phyloP scores from a whole-genome alignment of 1,140 invertebrate species.

The Micrasema longulum region DNA sequence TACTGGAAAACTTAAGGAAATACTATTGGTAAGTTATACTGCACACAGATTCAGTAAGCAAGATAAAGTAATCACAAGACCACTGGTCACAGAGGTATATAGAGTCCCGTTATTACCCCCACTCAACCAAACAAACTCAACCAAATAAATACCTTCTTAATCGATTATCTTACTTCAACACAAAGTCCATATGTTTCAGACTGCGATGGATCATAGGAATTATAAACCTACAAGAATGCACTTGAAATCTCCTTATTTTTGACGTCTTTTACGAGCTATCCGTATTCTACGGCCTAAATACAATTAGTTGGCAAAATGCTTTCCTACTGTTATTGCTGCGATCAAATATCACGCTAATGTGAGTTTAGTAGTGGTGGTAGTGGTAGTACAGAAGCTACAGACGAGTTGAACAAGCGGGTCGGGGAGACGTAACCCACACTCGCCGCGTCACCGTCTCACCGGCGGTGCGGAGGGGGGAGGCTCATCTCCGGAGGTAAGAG shows the following conservation, averaged over 20 bases:
- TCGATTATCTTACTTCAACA: constrained; percentile 50
- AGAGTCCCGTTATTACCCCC: neutral
- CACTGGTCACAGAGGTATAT: constrained; percentile 54
- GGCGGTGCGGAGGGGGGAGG: no score
- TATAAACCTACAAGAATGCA: constrained; percentile 67
- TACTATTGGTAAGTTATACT: constrained; percentile 58
- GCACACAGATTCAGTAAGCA: constrained; percentile 41
- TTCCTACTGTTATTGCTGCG: constrained; percentile 68
- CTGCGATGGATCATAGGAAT: constrained; percentile 67
- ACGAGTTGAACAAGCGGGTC: constrained; percentile 36
- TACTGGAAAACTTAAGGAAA: constrained; percentile 71
- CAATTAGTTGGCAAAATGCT: constrained; percentile 66
- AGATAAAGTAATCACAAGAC: constrained; percentile 55
- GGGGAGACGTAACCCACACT: no score
- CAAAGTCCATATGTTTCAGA: constrained; percentile 60
- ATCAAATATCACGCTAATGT: constrained; percentile 67
- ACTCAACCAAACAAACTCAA: neutral
- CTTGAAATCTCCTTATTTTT: constrained; percentile 63
- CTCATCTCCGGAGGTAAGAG: constrained; percentile 45
- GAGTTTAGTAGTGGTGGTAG: constrained; percentile 44
- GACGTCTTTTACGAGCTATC: constrained; percentile 50
- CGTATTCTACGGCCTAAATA: constrained; percentile 56
- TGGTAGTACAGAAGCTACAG: constrained; percentile 10
- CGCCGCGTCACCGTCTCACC: no score
- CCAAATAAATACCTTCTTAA: no score